Percentiles rank a stretch among this genome's conserved stretches.
phyloP scores from a whole-genome alignment of 2,888 invertebrate species.

The Drosophila stalkeri region DNA sequence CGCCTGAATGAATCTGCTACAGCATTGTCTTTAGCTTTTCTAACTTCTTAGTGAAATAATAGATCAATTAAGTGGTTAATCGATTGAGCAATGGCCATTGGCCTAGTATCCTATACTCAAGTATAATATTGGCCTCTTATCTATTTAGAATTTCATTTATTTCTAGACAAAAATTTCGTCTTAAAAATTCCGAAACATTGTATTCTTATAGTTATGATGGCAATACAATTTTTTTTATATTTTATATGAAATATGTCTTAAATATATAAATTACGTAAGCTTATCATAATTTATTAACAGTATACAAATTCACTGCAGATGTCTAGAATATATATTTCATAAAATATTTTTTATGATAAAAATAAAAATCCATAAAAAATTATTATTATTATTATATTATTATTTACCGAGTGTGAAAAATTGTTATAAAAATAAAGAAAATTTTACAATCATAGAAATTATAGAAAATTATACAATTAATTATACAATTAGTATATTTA shows the following conservation, averaged over 20 bases:
- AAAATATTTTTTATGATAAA: not conserved
- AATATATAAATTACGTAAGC: too few relatives aligned
- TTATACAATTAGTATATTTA: not conserved
- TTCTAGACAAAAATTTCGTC: too few relatives aligned
- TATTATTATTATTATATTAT: too few relatives aligned
- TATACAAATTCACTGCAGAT: not conserved
- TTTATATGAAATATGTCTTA: too few relatives aligned
- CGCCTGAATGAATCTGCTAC: constrained; percentile 27
- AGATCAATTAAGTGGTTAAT: constrained; percentile 35
- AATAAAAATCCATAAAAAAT: not conserved
- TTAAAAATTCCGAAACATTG: too few relatives aligned
- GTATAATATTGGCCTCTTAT: too few relatives aligned
- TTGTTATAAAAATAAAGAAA: too few relatives aligned
- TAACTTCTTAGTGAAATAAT: not conserved
- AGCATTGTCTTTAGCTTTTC: constrained; percentile 42
- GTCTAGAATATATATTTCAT: not conserved
- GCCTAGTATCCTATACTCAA: not conserved
- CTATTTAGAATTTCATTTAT: too few relatives aligned
- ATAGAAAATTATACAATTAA: not conserved
- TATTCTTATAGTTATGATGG: too few relatives aligned
- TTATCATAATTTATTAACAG: too few relatives aligned
- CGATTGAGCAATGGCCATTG: constrained; percentile 5
- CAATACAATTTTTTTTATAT: too few relatives aligned
- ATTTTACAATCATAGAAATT: not conserved
- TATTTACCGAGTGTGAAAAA: too few relatives aligned